A percentile compares a stretch with the other conserved stretches of the same genome.
Evolutionary conservation across 2,888 invertebrate genomes (phyloP).

Genomic region (Lycaena phlaeas): DNA sequence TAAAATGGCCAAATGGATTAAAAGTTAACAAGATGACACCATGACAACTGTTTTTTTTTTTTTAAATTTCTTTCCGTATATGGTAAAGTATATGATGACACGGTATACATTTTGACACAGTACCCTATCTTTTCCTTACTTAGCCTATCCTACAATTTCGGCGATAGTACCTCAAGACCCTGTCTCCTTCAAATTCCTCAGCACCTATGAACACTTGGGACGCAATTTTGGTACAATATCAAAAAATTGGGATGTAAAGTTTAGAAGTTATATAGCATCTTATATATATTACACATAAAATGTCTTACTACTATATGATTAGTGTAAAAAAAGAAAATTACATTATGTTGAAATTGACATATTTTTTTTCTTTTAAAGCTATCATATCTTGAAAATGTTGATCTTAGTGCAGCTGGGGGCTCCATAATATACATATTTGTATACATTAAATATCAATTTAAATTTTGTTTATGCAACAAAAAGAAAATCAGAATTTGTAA

Average conservation of each 20-base stretch:
- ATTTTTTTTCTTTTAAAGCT: too few species aligned
- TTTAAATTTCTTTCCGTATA: not conserved
- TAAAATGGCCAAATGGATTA: not conserved
- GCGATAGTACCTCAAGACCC: constrained; percentile 35
- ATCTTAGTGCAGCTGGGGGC: too few species aligned
- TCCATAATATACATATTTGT: too few species aligned
- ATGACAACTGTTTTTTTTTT: not conserved
- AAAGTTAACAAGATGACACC: too few species aligned
- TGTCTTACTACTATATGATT: not conserved
- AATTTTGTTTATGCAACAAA: too few species aligned
- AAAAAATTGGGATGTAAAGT: not conserved
- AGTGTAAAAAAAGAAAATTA: not conserved
- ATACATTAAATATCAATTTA: too few species aligned
- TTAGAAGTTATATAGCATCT: not conserved
- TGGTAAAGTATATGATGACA: too few species aligned
- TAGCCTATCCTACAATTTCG: constrained; percentile 24
- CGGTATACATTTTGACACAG: not conserved
- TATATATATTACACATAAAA: too few species aligned
- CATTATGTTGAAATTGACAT: too few species aligned
- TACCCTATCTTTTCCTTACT: not conserved
- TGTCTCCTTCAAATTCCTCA: constrained; percentile 49
- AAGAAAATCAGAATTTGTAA: too few species aligned
- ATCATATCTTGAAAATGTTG: too few species aligned
- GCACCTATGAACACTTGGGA: constrained; percentile 58
- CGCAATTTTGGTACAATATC: constrained; percentile 12